Evolutionary conservation across 1,140 invertebrate species (phyloP), one percentile per base, ranked within the genome.

Genomic region (Dreissena rostriformis): DNA sequence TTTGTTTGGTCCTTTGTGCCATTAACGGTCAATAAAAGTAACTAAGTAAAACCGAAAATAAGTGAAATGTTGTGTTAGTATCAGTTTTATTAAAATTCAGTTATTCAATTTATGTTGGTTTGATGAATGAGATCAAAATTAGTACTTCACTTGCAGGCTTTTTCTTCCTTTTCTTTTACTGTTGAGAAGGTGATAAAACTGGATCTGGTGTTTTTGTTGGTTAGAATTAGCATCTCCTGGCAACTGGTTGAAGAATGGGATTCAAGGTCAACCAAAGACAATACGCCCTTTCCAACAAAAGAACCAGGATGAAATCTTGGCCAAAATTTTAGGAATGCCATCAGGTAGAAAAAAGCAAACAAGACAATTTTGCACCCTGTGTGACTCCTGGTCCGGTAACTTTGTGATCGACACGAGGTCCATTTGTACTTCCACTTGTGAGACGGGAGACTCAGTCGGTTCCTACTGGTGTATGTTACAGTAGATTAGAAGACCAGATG

Each of bases 231-330:
- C 28, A 39, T 84, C 78, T 79, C 74, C 85, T 73, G 39, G 67
- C 51, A 86, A 88, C 70, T 84, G 80, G 84, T 53, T 88, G 52
- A 83, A 82, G 55, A 71, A 78, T 22, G 87, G 87, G 57, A 86
- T 88, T 49, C 65, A 76, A 80, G 87, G 87, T 65, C 84, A 86
- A 71, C 81, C 83, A 61, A 88, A 88, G 71, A 70, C 68, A 63
- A 80, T 88, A 53, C 79, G 86, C 75, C 87, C 87, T 28, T 86
- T 88, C 70, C 80, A 85, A 67, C 83, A 88, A 86, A 88, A 88
- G 85, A 86, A 70, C 74, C 84, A 86, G 70, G 87, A 88, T 82
- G 87, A 88, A 76, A 84, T 88, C 22, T 39, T 88, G 67, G 71
- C 85, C 77, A 86, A 85, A 76, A 83, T 88, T 49, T 79, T 86